Evolutionary conservation across 2,113 vertebrate genomes (phyloP), one percentile per base, ranked within the genome.

Genomic region (Elachura formosa): DNA sequence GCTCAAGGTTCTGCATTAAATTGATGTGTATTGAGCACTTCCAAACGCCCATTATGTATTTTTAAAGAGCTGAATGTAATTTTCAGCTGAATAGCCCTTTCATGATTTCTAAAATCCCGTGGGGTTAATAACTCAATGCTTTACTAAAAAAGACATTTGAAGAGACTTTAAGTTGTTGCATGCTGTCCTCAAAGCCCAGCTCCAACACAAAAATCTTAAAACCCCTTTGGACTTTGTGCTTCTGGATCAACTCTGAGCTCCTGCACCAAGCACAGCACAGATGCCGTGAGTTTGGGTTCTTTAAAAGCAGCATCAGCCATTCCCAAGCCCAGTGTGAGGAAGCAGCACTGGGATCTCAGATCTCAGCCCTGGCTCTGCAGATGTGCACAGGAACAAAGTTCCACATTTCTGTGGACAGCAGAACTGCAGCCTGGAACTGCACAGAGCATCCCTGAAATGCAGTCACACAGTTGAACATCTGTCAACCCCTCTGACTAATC

Each of bases 371-470:
- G 28, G 7, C 51, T 16, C 21, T 72, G 25, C 88, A 84, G n/a
- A 17, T 18, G 41, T 19, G 49, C 56, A 68, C 41, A 61, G 58
- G 14, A 68, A 80, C 29, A 45, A 88, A 59, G 28, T 11, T 5
- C 4, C 43, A 43, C 3, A 0, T 56, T 28, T 17, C 34, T 11
- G 17, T 2, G 28, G 40, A 61, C 3, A 2, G 67, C 46, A 41
- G 1, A 9, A 9, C 43, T 43, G 36, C 29, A 72, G 15, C 23
- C 19, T 19, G 38, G 31, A 56, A 36, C 40, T 17, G 72, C 61
- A 61, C 1, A 6, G 8, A 69, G 14, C 38, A 49, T 5, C 78
- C 48, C 41, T n/a, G 33, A 54, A 33, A 49, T 6, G 49, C 28
- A 68, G 10, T 4, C 3, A 38, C 15, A 48, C 18, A 23, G 11